A percentile compares a stretch with the other conserved stretches of the same genome.
Evolutionary conservation across 2,113 vertebrate species (phyloP).

Genomic region (Egretta garzetta): DNA sequence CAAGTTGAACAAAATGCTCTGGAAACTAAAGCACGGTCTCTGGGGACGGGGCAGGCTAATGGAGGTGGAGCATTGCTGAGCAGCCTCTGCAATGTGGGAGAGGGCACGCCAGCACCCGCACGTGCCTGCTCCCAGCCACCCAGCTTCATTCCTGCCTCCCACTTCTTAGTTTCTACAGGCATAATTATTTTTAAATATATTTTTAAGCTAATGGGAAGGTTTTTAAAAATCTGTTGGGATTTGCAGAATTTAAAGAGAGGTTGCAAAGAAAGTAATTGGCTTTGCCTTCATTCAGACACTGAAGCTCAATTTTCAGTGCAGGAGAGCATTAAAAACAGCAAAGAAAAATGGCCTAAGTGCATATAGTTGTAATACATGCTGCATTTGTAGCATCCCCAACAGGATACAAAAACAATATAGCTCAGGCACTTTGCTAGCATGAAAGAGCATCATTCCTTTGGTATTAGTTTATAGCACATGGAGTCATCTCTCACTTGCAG

Average conservation of each 20-base stretch:
- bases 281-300: neutral
- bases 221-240: constrained; percentile 16
- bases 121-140: neutral
- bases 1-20: neutral
- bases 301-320: constrained; percentile 43
- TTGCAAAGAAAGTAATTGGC: constrained; percentile 48
- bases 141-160: neutral
- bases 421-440: constrained; percentile 42
- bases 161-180: neutral
- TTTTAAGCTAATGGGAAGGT: constrained; percentile 34
- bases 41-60: neutral
- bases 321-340: constrained; percentile 44
- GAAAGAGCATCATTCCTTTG: constrained; percentile 65
- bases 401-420: constrained; percentile 37
- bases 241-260: constrained; percentile 30
- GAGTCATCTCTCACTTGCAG: constrained; percentile 62
- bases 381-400: constrained; percentile 41
- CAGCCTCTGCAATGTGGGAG: neutral
- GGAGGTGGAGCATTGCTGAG: neutral
- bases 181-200: neutral
- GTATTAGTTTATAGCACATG: constrained; percentile 57
- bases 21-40: accelerated
- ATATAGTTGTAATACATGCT: constrained; percentile 47
- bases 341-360: constrained; percentile 66
- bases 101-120: accelerated